Evolutionary conservation across 2,888 invertebrate species (phyloP), one percentile per base, ranked within the genome.

Genomic region (Byasa hedistus): DNA sequence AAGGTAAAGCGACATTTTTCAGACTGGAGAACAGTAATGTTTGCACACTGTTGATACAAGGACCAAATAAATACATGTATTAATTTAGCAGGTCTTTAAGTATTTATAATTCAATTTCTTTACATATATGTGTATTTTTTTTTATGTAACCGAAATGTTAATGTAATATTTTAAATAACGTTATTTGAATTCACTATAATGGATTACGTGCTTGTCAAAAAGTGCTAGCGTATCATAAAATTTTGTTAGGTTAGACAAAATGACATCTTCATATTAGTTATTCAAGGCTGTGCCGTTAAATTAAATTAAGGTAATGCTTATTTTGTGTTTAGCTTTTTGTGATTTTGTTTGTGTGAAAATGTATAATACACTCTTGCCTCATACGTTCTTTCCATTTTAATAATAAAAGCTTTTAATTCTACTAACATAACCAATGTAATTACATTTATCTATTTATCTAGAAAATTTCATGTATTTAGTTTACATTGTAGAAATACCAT

Each of bases 131-230:
- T 17, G 4, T 44, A 36, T 19, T 44, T 17, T 19, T 48, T n/a
- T n/a, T 19, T 19, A n/a, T 48, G n/a, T 7, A 7, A 3, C 19
- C 19, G n/a, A n/a, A n/a, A 48, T 48, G 7, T 12, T 48, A n/a
- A 48, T 19, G 19, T 15, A 44, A 19, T 44, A 44, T 15, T 17
- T 15, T 44, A 15, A 44, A 44, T 0, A n/a, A n/a, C 19, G 48
- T 48, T 48, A 48, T n/a, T 48, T 48, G 4, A 48, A n/a, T 48
- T 5, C n/a, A 19, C 3, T 48, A n/a, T 48, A n/a, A 48, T 19
- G 48, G 48, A 48, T n/a, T 48, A 48, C 48, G 48, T 48, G 48
- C 19, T 48, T 48, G n/a, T 48, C n/a, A 48, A 48, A n/a, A 48
- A 48, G 48, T n/a, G n/a, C n/a, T 48, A 48, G n/a, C 0, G n/a